A percentile compares a stretch with the other conserved stretches of the same genome.
Evolutionary conservation across 1,140 invertebrate genomes (phyloP).

Genomic region (Telenomus remus): DNA sequence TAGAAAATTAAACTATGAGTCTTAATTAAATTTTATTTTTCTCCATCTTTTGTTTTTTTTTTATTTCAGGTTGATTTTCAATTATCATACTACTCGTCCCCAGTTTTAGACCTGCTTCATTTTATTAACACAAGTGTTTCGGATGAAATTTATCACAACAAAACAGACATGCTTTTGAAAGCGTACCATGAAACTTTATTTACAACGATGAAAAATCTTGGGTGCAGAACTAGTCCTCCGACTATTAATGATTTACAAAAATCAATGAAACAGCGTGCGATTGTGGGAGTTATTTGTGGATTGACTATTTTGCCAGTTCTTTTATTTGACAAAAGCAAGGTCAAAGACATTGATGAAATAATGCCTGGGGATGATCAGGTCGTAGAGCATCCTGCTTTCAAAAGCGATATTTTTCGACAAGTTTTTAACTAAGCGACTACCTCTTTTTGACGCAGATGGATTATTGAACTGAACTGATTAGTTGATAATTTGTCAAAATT

Average conservation of each 20-base stretch:
- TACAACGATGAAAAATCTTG: constrained; percentile 65
- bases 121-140: constrained; percentile 74
- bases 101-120: constrained; percentile 75
- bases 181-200: constrained; percentile 68
- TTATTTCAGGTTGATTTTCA: too few relatives aligned
- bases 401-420: constrained; percentile 26
- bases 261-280: constrained; percentile 58
- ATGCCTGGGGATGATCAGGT: constrained; percentile 16
- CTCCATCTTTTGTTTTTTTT: constrained; percentile 74
- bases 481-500: too few relatives aligned
- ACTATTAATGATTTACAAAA: constrained; percentile 66
- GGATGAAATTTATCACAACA: constrained; percentile 56
- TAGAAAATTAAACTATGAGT: too few relatives aligned
- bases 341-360: constrained; percentile 61
- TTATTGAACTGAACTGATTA: constrained; percentile 39
- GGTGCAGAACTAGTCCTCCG: constrained; percentile 68
- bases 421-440: constrained; percentile 59
- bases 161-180: constrained; percentile 68
- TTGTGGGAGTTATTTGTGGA: constrained; percentile 61
- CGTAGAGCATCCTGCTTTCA: constrained; percentile 44
- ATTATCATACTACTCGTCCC: constrained; percentile 69
- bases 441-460: constrained; percentile 54
- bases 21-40: too few relatives aligned
- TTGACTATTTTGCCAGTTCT: constrained; percentile 61
- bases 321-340: constrained; percentile 56